These are phyloP conservation scores for Haliclystus octoradiatus DNA, from an alignment of 30 jellyfish, hydroid and myxozoan genomes.

Conservation along the genomic window DNA sequence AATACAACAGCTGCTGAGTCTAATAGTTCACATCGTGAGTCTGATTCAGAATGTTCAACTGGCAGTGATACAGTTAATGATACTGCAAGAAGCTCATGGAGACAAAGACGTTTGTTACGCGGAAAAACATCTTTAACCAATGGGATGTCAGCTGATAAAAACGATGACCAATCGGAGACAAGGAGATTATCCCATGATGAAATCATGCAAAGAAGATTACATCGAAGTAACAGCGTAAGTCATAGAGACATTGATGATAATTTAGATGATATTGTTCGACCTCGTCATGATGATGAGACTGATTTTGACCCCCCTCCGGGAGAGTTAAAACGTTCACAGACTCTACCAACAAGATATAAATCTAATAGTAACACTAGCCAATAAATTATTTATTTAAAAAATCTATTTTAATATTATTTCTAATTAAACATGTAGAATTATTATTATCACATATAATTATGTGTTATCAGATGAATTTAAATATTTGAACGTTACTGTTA, in stretches of 20 bases:
- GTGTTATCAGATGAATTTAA: no score
- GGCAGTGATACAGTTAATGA: not conserved
- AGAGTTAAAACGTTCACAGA: not conserved
- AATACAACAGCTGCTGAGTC: not conserved
- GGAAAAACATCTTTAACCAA: not conserved
- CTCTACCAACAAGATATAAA: not conserved
- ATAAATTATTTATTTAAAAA: no score
- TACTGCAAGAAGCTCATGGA: not conserved
- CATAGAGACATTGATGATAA: not conserved
- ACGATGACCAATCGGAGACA: not conserved
- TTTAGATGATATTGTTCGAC: not conserved
- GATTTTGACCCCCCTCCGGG: not conserved
- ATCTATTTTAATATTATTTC: no score
- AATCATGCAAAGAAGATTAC: not conserved
- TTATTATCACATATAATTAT: no score
- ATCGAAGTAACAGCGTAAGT: not conserved
- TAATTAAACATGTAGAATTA: no score
- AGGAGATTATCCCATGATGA: not conserved
- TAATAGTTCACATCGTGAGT: not conserved
- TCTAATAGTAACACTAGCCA: no score
- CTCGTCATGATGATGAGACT: not conserved
- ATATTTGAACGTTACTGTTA: no score
- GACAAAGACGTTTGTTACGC: not conserved
- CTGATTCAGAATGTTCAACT: not conserved
- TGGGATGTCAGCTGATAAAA: not conserved